Conservation (phyloP, 2,797 vertebrate genomes). For the Gymnothorax javanicus region DNA sequence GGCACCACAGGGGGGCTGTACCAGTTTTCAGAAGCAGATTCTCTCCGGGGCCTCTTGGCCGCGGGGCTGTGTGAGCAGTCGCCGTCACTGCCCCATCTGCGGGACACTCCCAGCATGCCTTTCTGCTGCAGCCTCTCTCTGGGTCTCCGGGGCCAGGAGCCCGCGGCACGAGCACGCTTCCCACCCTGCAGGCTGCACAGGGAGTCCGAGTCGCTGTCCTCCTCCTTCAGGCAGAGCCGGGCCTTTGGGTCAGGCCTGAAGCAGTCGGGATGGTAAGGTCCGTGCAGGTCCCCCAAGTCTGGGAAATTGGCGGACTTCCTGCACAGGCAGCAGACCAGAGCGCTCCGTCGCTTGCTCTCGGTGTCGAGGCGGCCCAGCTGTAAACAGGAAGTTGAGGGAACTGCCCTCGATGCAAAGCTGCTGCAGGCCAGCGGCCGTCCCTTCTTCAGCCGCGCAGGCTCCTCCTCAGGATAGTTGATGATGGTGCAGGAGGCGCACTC, state of each 20-base stretch:
- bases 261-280: slow-evolving; percentile 76
- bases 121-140: slow-evolving; percentile 51
- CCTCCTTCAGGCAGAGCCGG: slow-evolving; percentile 43
- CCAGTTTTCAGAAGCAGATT: slow-evolving; percentile 63
- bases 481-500: slow-evolving; percentile 61
- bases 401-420: slow-evolving; percentile 51
- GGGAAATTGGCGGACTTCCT: slow-evolving; percentile 69
- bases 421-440: slow-evolving; percentile 49
- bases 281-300: slow-evolving; percentile 78
- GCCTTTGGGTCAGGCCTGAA: slow-evolving; percentile 58
- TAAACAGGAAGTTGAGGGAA: slow-evolving; percentile 72
- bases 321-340: slow-evolving; percentile 75
- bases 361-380: slow-evolving; percentile 61
- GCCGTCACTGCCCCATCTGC: slow-evolving; percentile 42
- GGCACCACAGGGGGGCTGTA: slow-evolving; percentile 72
- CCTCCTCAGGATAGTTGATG: slow-evolving; percentile 72
- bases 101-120: slow-evolving; percentile 42
- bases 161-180: slow-evolving; percentile 32
- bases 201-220: slow-evolving; percentile 67
- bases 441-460: slow-evolving; percentile 49
- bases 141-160: slow-evolving; percentile 36
- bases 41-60: slow-evolving; percentile 56
- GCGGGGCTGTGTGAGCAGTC: slow-evolving; percentile 51
- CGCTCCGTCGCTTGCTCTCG: slow-evolving; percentile 53
- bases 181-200: slow-evolving; percentile 51